Percentiles rank a stretch among this genome's conserved stretches.
These are phyloP conservation scores for Euglossa dilemma DNA, from an alignment of 1,140 invertebrate genomes.

Conservation along the genomic window DNA sequence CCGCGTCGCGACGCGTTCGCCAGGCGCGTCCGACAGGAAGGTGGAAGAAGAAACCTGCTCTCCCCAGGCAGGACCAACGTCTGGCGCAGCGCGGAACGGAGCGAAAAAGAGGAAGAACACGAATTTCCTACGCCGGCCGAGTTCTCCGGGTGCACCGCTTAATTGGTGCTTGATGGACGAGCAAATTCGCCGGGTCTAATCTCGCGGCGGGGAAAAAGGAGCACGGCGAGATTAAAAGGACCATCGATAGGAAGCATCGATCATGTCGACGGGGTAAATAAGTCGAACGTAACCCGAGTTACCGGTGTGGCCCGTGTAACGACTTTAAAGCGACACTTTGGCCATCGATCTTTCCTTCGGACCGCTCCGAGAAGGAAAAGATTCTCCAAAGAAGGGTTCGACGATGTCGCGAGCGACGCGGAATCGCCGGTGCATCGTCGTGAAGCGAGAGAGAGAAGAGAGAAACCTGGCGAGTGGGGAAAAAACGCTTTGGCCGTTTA, in stretches of 20 bases:
- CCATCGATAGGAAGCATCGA: background rate
- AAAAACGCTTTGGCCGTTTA: conserved; percentile 4
- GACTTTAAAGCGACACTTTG: background rate
- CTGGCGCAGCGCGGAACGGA: no score
- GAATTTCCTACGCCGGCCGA: no score
- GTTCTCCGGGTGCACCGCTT: background rate
- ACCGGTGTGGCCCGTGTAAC: background rate
- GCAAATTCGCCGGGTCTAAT: background rate
- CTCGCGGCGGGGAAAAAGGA: background rate
- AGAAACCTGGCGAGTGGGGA: background rate
- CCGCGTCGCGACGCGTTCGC: background rate
- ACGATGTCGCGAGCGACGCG: background rate
- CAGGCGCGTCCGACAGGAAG: no score
- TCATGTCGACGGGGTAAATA: background rate
- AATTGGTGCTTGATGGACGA: background rate
- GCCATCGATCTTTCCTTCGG: background rate
- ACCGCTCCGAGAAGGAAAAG: background rate
- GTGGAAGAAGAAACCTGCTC: no score
- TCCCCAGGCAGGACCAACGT: no score
- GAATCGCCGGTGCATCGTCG: background rate
- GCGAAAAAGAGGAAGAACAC: no score
- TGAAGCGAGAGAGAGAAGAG: background rate
- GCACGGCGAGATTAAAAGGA: background rate
- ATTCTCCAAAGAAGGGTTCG: background rate
- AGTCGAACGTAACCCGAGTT: background rate